These are phyloP conservation scores for Trichogramma pretiosum DNA, from an alignment of 1,140 invertebrate species.

Conservation along the genomic window DNA sequence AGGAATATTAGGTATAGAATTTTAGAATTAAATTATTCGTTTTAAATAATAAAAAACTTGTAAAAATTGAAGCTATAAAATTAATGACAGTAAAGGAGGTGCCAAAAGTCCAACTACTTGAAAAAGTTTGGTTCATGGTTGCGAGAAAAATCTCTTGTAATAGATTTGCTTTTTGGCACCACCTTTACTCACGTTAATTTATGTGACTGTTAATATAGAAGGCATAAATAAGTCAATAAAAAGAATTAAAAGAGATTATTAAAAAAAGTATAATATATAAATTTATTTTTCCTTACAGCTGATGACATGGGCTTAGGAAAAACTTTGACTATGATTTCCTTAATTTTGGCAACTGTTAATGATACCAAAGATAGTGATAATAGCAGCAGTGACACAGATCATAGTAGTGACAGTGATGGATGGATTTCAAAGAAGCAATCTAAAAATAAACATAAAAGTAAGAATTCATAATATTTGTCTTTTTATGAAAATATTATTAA, in stretches of 20 bases:
- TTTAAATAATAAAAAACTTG: constrained; percentile 11
- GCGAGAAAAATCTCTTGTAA: too few species aligned
- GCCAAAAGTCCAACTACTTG: too few species aligned
- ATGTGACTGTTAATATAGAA: too few species aligned
- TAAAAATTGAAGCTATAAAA: too few species aligned
- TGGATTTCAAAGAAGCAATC: constrained; percentile 5
- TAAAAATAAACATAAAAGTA: constrained; percentile 32
- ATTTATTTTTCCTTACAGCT: constrained; percentile 48
- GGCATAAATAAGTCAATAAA: too few species aligned
- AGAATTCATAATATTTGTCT: constrained; percentile 23
- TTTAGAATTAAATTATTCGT: constrained; percentile 10
- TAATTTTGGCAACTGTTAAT: constrained; percentile 46
- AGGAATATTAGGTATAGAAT: constrained; percentile 56
- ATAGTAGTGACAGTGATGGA: constrained; percentile 25
- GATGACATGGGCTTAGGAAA: constrained; percentile 96
- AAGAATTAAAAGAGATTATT: too few species aligned
- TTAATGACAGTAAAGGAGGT: too few species aligned
- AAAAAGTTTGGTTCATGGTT: too few species aligned
- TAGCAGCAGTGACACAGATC: constrained; percentile 22
- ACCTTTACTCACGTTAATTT: too few species aligned
- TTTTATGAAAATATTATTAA: neutral
- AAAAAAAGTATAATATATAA: too few species aligned
- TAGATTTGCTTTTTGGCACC: too few species aligned
- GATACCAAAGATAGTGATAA: constrained; percentile 22
- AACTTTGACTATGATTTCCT: constrained; percentile 84